A percentile compares a stretch with the other conserved stretches of the same genome.
phyloP scores from a whole-genome alignment of 2,888 invertebrate genomes.

The Aethes cnicana region DNA sequence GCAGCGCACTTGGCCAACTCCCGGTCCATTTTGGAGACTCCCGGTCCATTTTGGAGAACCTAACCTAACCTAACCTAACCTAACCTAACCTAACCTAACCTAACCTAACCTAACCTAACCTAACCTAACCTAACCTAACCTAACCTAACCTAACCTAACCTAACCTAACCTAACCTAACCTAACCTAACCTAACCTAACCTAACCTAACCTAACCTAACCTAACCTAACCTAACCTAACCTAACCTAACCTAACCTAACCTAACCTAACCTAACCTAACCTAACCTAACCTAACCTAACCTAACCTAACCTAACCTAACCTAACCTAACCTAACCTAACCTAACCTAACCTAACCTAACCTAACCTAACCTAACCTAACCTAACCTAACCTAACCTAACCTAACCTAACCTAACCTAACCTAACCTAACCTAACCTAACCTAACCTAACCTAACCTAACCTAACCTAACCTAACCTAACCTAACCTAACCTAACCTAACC shows the following conservation, averaged over 20 bases:
- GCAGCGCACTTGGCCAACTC: too few relatives aligned
- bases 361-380: conserved; percentile 12
- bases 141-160: neutral
- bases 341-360: conserved; percentile 10
- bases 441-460: conserved; percentile 24
- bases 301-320: conserved; percentile 34
- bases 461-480: conserved; percentile 29
- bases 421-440: conserved; percentile 20
- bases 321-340: conserved; percentile 14
- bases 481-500: conserved; percentile 18
- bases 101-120: conserved; percentile 31
- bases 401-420: conserved; percentile 36
- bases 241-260: conserved; percentile 26
- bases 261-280: conserved; percentile 29
- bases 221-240: too few relatives aligned
- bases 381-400: conserved; percentile 34
- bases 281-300: too few relatives aligned
- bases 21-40: too few relatives aligned
- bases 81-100: conserved; percentile 32
- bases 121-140: conserved; percentile 36
- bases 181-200: neutral
- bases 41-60: too few relatives aligned
- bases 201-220: neutral
- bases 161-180: neutral
- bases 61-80: conserved; percentile 34